Evolutionary conservation across 2,113 vertebrate genomes (phyloP).

Genomic region (Amblyornis subalaris): DNA sequence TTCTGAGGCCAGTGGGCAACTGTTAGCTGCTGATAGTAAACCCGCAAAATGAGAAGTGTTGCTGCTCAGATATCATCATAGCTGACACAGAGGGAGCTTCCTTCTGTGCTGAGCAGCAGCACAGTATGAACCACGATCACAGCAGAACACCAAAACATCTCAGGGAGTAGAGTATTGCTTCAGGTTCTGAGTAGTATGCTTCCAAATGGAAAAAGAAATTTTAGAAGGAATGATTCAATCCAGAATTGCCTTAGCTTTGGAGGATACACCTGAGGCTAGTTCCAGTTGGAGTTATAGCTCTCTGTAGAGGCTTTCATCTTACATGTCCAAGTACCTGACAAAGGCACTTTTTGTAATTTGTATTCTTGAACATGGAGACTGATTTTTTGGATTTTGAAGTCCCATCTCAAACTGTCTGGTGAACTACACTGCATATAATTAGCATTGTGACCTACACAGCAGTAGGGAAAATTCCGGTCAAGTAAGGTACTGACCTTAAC

Average conservation of each 20-base stretch:
- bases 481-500: background rate
- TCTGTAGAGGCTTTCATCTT: background rate
- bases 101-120: background rate
- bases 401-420: background rate
- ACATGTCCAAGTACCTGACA: background rate
- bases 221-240: background rate
- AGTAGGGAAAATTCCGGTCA: background rate
- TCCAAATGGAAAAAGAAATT: background rate
- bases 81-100: background rate
- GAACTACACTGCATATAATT: background rate
- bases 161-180: background rate
- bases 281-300: background rate
- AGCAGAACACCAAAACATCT: background rate
- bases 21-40: conserved; percentile 38
- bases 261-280: background rate
- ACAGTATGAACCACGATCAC: background rate
- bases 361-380: background rate
- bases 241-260: background rate
- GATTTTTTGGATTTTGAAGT: background rate
- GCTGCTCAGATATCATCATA: background rate
- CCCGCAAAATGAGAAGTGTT: background rate
- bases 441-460: background rate
- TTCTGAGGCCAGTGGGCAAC: background rate
- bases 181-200: background rate
- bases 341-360: background rate